Evolutionary conservation across 2,113 vertebrate species (phyloP).

Genomic region (Eclectus roratus): DNA sequence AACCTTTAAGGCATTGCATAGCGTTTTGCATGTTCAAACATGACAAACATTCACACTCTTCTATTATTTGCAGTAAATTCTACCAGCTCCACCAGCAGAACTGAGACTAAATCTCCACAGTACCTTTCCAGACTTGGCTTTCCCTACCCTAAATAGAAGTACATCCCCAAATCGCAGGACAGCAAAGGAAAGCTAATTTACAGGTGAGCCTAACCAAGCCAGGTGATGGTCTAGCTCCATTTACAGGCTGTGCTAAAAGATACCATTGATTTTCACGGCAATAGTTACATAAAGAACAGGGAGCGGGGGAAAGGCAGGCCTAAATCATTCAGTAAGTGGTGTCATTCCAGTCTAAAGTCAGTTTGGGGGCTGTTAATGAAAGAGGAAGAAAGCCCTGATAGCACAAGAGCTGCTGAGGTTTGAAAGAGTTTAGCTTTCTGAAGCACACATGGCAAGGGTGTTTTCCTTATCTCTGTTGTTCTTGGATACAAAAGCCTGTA

Average conservation of each 20-base stretch:
- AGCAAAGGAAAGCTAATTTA: background rate
- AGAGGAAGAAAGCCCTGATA: background rate
- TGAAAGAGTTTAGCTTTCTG: background rate
- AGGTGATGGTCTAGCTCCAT: background rate
- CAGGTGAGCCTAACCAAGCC: background rate
- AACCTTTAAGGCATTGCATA: background rate
- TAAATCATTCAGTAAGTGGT: background rate
- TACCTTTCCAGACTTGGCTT: background rate
- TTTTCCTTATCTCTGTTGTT: background rate
- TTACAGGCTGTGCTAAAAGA: background rate
- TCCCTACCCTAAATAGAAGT: background rate
- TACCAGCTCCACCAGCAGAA: background rate
- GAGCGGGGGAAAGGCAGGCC: background rate
- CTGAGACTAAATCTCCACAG: background rate
- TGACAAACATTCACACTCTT: background rate
- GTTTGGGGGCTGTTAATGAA: background rate
- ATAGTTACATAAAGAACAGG: background rate
- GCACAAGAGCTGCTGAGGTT: background rate
- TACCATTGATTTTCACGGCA: background rate
- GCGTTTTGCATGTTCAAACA: background rate
- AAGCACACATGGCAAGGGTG: background rate
- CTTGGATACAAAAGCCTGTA: background rate
- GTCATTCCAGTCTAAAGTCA: background rate
- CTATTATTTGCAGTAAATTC: background rate
- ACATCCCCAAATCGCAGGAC: fast-evolving